These are phyloP conservation scores for Branchinecta lynchi DNA, from an alignment of 1,140 invertebrate species.

Conservation along the genomic window DNA sequence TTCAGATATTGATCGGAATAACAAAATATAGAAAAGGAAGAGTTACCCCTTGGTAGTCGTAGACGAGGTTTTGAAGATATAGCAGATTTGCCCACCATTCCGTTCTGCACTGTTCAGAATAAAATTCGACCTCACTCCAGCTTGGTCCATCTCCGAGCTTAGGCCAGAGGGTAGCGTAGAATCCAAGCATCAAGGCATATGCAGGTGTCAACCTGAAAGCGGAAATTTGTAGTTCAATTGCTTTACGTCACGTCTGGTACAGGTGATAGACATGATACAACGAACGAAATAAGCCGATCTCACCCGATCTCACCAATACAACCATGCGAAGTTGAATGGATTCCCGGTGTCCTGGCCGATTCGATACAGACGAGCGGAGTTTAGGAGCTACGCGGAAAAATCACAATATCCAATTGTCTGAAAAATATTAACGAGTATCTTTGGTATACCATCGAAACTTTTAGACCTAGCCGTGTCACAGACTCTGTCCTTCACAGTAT, in stretches of 20 bases:
- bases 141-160: constrained; percentile 48
- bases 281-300: background rate
- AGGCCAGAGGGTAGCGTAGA: constrained; percentile 50
- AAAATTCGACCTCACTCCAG: constrained; percentile 45
- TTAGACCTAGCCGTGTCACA: too few relatives aligned
- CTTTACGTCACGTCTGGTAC: constrained; percentile 5
- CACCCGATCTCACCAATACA: too few relatives aligned
- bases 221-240: background rate
- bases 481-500: too few relatives aligned
- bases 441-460: too few relatives aligned
- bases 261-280: background rate
- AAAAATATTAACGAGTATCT: too few relatives aligned
- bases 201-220: constrained; percentile 53
- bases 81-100: constrained; percentile 40
- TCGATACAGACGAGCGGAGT: too few relatives aligned
- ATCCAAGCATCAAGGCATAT: constrained; percentile 64
- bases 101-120: constrained; percentile 41
- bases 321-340: too few relatives aligned
- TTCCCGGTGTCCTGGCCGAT: too few relatives aligned
- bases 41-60: background rate
- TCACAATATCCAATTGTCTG: too few relatives aligned
- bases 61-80: constrained; percentile 25
- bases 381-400: too few relatives aligned
- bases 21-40: too few relatives aligned
- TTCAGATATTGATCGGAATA: too few relatives aligned